Conservation (phyloP, 2,797 vertebrate species). For the Sphenopsis melanotis region DNA sequence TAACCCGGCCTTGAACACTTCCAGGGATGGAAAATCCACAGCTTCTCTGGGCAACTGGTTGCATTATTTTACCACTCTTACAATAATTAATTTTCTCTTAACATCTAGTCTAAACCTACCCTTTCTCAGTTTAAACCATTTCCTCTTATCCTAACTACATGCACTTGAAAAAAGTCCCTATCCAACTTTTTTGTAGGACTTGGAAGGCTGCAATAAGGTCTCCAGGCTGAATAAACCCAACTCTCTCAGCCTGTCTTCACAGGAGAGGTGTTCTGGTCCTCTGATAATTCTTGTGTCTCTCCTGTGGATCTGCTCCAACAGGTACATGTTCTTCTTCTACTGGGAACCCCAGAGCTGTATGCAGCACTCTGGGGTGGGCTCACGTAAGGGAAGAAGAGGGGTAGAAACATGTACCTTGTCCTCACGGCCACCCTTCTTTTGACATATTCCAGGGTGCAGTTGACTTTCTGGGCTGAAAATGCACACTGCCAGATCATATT, state of each 20-base stretch:
- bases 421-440: background rate
- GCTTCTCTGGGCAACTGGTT: background rate
- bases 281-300: background rate
- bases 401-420: background rate
- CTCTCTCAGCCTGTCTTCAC: background rate
- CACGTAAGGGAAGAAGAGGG: background rate
- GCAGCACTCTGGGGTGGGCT: background rate
- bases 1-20: background rate
- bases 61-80: background rate
- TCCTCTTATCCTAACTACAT: background rate
- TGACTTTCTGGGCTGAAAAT: background rate
- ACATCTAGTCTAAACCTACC: background rate
- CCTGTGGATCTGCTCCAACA: background rate
- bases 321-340: background rate
- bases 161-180: background rate
- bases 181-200: background rate
- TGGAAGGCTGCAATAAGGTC: background rate
- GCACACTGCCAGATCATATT: no score
- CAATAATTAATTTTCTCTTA: background rate
- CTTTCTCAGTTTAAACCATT: background rate
- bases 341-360: background rate
- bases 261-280: background rate
- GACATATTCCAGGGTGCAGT: background rate
- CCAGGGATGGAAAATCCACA: background rate
- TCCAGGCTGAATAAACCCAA: background rate